Evolutionary conservation across 2,888 invertebrate genomes (phyloP), one percentile per base, ranked within the genome.

Genomic region (Dicyrtomina minuta): DNA sequence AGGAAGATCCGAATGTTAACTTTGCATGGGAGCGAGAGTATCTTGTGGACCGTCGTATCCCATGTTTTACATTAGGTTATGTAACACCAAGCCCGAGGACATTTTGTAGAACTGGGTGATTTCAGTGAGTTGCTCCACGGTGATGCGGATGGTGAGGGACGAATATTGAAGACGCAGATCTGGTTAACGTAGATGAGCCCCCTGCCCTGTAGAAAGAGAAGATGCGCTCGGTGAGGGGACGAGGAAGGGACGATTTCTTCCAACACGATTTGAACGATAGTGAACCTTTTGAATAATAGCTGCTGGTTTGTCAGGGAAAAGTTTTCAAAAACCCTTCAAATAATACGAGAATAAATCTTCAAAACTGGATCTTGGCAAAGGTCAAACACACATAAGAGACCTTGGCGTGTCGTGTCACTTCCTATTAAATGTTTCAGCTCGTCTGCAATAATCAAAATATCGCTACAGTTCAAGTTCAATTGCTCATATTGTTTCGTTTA

Each of bases 391-490:
- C 90, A 88, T 66, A 92, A 83, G 15, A 93, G 84, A 4, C 95
- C 95, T 77, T 90, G 86, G 24, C 92, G 85, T 2, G 92, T 91
- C 1, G 93, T 92, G 80, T 94, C 93, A 53, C 90, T 90, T 0
- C 96, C 96, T 69, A 96, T 90, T 77, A 96, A 89, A 80, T 92
- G 91, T 78, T 91, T 89, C 71, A 96, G 83, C 81, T 96, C 95
- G 83, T 96, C 95, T 88, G 83, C 24, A 83, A 33, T n/a, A n/a
- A n/a, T n/a, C n/a, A n/a, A n/a, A n/a, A n/a, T n/a, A n/a, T n/a
- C n/a, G n/a, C n/a, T n/a, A n/a, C n/a, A n/a, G n/a, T n/a, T n/a
- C n/a, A n/a, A n/a, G n/a, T n/a, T n/a, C n/a, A n/a, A n/a, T n/a
- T n/a, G n/a, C n/a, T n/a, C n/a, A n/a, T n/a, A n/a, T n/a, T n/a